Evolutionary conservation across 2,797 vertebrate species (phyloP).

Genomic region (Tangara arthus): DNA sequence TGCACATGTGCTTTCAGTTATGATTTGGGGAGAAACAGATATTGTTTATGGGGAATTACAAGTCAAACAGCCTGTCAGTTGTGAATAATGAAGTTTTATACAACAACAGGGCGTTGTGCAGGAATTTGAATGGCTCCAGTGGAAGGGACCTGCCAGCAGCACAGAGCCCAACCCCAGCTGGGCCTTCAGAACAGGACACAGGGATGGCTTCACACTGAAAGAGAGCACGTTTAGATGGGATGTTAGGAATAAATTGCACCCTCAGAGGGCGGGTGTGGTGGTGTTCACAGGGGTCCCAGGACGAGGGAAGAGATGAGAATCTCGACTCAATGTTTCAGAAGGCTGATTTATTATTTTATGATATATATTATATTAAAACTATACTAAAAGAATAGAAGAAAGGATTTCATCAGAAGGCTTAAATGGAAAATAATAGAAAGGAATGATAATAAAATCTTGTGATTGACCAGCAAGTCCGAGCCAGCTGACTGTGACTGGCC

Average conservation of each 20-base stretch:
- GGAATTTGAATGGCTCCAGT: neutral
- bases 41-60: neutral
- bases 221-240: accelerated
- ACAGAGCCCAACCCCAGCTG: neutral
- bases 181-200: neutral
- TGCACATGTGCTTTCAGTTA: neutral
- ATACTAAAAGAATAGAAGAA: no score
- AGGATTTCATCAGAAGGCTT: no score
- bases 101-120: neutral
- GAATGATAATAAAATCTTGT: no score
- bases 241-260: accelerated
- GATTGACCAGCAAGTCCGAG: no score
- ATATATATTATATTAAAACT: no score
- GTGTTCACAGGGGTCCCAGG: no score
- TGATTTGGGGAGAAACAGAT: neutral
- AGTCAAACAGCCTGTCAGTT: neutral
- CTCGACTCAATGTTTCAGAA: no score
- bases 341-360: no score
- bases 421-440: no score
- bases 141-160: neutral
- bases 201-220: no score
- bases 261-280: neutral
- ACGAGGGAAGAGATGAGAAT: no score
- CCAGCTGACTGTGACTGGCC: no score
- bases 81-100: neutral